Conservation (phyloP, 2,797 vertebrate genomes). For the Typhlichthys eigenmanni region DNA sequence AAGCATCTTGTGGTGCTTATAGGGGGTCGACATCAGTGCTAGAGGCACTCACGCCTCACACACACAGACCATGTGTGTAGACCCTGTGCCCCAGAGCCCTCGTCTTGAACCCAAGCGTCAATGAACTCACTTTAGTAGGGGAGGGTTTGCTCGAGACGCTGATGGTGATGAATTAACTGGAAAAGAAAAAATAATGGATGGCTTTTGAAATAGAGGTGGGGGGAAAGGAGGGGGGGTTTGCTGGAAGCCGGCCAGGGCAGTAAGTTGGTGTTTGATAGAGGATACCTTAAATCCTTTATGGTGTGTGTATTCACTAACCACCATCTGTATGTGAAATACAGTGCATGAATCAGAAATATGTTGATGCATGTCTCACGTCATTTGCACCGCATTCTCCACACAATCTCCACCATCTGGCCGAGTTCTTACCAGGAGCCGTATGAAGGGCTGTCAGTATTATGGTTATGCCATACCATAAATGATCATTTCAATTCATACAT, state of each 20-base stretch:
- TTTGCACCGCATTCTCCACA: not conserved
- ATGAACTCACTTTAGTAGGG: constrained; percentile 20
- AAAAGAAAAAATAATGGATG: constrained; percentile 49
- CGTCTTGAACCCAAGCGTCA: not conserved
- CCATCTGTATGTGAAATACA: too few relatives aligned
- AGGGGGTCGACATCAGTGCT: not conserved
- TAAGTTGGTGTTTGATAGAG: constrained; percentile 41
- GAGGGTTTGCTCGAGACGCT: constrained; percentile 19
- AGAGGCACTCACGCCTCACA: constrained; percentile 11
- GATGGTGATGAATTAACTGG: constrained; percentile 57
- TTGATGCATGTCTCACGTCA: not conserved
- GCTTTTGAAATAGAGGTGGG: constrained; percentile 41
- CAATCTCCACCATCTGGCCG: not conserved
- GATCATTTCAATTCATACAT: not conserved
- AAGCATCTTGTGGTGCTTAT: too few relatives aligned
- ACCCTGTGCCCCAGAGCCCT: constrained; percentile 8
- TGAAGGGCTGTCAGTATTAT: not conserved
- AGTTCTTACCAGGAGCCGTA: not conserved
- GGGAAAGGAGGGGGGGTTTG: too few relatives aligned
- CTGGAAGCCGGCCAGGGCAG: constrained; percentile 40
- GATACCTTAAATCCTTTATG: constrained; percentile 31
- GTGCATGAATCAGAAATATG: too few relatives aligned
- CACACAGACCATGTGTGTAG: not conserved
- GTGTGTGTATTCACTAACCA: not conserved
- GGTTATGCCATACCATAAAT: not conserved